Base-by-base conservation (phyloP, 1,140 invertebrate genomes). In the Thaumetopoea pityocampa region DNA sequence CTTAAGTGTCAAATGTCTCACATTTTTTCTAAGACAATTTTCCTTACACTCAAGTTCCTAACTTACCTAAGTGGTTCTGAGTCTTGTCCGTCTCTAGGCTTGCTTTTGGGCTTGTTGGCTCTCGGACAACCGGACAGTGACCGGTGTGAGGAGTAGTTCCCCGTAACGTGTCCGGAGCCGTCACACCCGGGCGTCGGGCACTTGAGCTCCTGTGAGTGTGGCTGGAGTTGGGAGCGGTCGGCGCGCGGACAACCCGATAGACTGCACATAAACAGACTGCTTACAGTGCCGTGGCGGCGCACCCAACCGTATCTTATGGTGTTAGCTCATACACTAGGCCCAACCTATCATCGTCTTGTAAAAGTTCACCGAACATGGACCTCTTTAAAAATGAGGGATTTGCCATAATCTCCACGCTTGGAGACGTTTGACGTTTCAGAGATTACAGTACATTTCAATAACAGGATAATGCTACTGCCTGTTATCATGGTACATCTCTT, bases 51-150 rank as follows among this genome's bases (percentile, higher is more conserved):
- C 20, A 22, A 26, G 18, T 20, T 4, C 9, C 9, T 20, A 46
- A 16, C 51, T 60, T 74, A 94, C 92, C 94, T 93, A 35, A 96
- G 78, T 5, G 94, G 94, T 69, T 97, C 95, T 1, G 94, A 94
- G 69, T 97, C 95, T 62, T 95, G 94, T 24, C 94, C 94, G 74
- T 97, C 95, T 20, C 94, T 84, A 0, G 94, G 94, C 87, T 96
- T 96, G 81, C 93, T 96, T 78, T 96, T 96, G 4, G 95, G 94
- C 64, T 96, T 96, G 80, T 96, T 96, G 30, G 95, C 95, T 27
- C 95, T 88, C 14, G 96, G 96, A 86, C 96, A 97, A 14, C 96
- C 96, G 44, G 94, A 96, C 23, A 98, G 87, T 47, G 95, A 94
- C 46, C 95, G 89, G 84, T 97, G 95, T 4, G 94, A 95, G 54